Base-by-base conservation (phyloP, 1,140 invertebrate species). In the Danaus plexippus region DNA sequence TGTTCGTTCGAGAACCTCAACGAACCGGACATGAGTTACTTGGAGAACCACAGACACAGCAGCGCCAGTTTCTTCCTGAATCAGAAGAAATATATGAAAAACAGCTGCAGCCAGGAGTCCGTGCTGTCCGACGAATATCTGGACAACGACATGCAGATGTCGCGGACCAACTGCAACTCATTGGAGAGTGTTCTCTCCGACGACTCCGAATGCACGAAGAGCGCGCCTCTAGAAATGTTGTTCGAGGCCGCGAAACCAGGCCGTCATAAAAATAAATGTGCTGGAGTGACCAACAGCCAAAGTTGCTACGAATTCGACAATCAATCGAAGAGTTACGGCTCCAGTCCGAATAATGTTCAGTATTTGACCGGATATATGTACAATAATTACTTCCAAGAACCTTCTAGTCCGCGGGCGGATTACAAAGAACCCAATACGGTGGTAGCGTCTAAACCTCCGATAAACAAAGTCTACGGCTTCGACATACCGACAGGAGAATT, bases 161-260 rank as follows among this genome's bases (percentile, higher is more conserved):
- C 89, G 10, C 82, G 86, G 57, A 88, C 86, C 4, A 88, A 90
- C 47, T 93, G 92, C 69, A 92, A 93, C 72, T 94, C 93, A 50
- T 87, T 94, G 64, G 94, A 94, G 72, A 94, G 93, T 65, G 91
- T 95, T 41, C 71, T 94, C 4, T 94, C 93, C 0, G 93, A 94
- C 77, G 93, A 94, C 54, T 94, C 92, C 1, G 92, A 93, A 69
- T 88, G 91, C 64, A 93, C 92, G 9, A 94, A 94, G 75, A 93
- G 92, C 44, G 93, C 92, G 1, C 93, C 92, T 0, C 74, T 94
- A 18, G 93, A 93, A 79, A 90, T 91, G 79, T 73, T 93, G 1
- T 92, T 92, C 54, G 89, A 91, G 66, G 85, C 87, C 41, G 73
- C 75, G 10, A 77, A 69, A 64, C 75, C 67, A 43, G 76, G 67